Conservation (phyloP, 2,888 invertebrate genomes). For the Melanostoma mellinum region DNA sequence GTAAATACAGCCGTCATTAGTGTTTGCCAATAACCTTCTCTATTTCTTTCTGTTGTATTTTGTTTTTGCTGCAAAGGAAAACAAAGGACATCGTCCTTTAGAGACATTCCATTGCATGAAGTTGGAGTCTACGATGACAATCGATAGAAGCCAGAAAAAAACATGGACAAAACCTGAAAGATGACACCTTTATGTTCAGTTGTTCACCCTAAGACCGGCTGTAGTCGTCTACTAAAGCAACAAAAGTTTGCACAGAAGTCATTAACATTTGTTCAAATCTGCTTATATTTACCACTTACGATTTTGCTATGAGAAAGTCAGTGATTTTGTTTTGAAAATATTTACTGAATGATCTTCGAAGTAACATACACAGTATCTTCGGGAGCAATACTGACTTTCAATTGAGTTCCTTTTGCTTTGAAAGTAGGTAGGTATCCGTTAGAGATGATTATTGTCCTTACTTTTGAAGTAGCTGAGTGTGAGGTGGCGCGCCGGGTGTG, state of each 20-base stretch:
- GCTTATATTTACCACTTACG: constrained; percentile 36
- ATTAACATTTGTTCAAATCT: constrained; percentile 40
- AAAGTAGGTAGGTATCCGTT: too few relatives aligned
- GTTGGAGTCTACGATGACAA: constrained; percentile 64
- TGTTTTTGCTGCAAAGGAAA: constrained; percentile 25
- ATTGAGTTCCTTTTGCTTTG: too few relatives aligned
- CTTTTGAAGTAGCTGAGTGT: too few relatives aligned
- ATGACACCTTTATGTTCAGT: constrained; percentile 59
- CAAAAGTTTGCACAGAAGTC: constrained; percentile 53
- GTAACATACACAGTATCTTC: constrained; percentile 11
- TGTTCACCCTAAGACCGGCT: constrained; percentile 40
- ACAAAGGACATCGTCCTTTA: constrained; percentile 70
- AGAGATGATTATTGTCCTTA: too few relatives aligned
- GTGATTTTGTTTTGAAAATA: constrained; percentile 48
- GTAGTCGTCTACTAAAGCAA: constrained; percentile 12
- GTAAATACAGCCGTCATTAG: constrained; percentile 79
- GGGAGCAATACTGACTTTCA: too few relatives aligned
- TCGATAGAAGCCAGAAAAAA: constrained; percentile 68
- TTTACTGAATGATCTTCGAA: constrained; percentile 10
- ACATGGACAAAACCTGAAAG: constrained; percentile 60
- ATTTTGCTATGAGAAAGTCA: constrained; percentile 19
- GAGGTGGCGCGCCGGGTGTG: too few relatives aligned
- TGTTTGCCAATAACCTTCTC: constrained; percentile 35
- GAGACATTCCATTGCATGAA: constrained; percentile 67
- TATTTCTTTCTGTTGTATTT: constrained; percentile 26